A percentile compares a stretch with the other conserved stretches of the same genome.
These are phyloP conservation scores for Acanthosepion esculentum DNA, from an alignment of 2,888 invertebrate genomes.

Conservation along the genomic window DNA sequence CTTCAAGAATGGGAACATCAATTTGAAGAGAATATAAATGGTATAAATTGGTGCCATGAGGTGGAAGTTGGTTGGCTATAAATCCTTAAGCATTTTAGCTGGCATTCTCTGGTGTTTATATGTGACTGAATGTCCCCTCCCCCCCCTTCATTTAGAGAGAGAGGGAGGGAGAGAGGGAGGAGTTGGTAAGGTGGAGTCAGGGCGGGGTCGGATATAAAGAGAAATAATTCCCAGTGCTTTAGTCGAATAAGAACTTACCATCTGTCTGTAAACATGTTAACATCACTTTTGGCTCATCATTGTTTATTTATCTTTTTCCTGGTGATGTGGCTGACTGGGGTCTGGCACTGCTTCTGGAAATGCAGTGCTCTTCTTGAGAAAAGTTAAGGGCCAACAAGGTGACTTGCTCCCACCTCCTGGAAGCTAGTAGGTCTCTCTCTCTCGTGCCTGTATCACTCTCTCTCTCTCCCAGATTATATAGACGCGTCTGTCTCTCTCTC, in stretches of 20 bases:
- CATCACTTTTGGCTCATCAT: background rate
- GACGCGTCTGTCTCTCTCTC: no score
- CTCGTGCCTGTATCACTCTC: background rate
- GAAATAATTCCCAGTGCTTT: background rate
- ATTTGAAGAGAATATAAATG: background rate
- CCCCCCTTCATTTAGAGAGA: background rate
- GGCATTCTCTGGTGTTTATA: background rate
- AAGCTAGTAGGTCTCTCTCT: background rate
- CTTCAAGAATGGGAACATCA: background rate
- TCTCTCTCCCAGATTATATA: no score
- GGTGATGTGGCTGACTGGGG: background rate
- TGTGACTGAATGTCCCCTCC: no score
- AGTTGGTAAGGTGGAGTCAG: background rate
- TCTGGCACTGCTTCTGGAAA: background rate
- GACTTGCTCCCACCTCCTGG: no score
- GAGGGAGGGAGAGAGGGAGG: background rate
- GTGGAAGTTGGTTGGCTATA: no score
- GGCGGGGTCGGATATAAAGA: background rate
- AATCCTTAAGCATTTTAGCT: background rate
- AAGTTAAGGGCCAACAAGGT: background rate
- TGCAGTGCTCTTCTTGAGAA: background rate
- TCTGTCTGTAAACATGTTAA: conserved; percentile 23
- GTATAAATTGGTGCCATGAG: background rate
- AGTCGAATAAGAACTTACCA: background rate
- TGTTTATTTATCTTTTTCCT: background rate